Base-by-base conservation (phyloP, 2,797 vertebrate genomes). In the Micromesistius poutassou region DNA sequence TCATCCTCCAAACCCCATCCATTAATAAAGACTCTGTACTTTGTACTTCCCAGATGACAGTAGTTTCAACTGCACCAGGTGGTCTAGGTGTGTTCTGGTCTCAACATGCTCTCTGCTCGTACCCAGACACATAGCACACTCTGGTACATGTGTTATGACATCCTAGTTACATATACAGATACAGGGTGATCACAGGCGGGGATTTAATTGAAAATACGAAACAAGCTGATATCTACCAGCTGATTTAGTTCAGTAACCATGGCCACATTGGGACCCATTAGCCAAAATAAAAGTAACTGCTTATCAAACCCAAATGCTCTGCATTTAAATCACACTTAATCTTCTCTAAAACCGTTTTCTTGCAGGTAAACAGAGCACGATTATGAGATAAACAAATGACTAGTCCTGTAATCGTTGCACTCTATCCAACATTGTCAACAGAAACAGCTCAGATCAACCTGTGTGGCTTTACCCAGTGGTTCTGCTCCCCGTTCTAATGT, bases 231-330 rank as follows among this genome's bases (percentile, higher is more conserved):
- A 71, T 70, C 71, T 78, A 16, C 40, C 80, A 78, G 84, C 85
- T 84, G 82, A 88, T 85, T 78, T 79, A 73, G 82, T 42, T 80
- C 82, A 74, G 81, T 81, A 72, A 78, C 81, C 78, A 81, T 62
- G 79, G 79, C 80, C 87, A 84, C 88, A 86, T 0, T 16, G 88
- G 87, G 85, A 85, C 85, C 83, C 84, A 87, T 90, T 86, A 91
- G 77, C 79, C 35, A 46, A 71, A 0, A 10, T 73, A 78, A 73
- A 79, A 81, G 78, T 30, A 86, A 83, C 81, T 75, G 76, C 62
- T 71, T 14, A 76, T 77, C 72, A 76, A 38, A 82, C 79, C 78
- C 73, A 79, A 75, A 62, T 84, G 72, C 40, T 80, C 77, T 85
- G 86, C 74, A 80, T 71, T 72, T 79, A 62, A 66, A 38, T 42